Evolutionary conservation across 2,113 vertebrate genomes (phyloP).

Genomic region (Microtus oregoni): DNA sequence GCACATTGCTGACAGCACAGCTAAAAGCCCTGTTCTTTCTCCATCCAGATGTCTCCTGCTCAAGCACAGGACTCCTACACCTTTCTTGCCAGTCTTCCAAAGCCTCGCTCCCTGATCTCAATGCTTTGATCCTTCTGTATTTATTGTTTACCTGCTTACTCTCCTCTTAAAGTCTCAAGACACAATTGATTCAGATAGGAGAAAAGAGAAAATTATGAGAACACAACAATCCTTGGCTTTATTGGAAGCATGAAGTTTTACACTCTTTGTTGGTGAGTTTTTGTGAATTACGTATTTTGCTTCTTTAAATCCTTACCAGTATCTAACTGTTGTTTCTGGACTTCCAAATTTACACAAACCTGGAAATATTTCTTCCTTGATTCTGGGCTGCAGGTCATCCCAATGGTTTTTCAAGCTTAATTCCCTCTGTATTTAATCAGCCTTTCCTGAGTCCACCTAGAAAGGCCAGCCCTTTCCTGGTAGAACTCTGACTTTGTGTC

Average conservation of each 20-base stretch:
- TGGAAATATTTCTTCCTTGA: slow-evolving; percentile 16
- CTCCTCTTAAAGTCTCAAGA: slow-evolving; percentile 27
- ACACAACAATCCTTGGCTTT: neutral
- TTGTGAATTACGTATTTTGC: slow-evolving; percentile 16
- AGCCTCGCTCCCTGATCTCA: neutral
- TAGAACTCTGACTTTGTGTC: slow-evolving; percentile 29
- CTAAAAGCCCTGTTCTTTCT: neutral
- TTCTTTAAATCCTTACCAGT: neutral
- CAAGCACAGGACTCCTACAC: neutral
- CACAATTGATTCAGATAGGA: neutral
- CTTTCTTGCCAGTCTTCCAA: neutral
- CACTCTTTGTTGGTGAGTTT: neutral
- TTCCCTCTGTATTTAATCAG: slow-evolving; percentile 26
- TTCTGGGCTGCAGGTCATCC: neutral
- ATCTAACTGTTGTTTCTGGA: neutral
- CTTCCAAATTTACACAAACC: slow-evolving; percentile 45
- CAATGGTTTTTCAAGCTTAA: neutral
- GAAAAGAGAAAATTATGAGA: neutral
- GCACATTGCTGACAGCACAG: neutral
- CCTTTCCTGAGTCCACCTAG: neutral
- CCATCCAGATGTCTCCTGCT: neutral
- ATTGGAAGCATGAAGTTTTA: neutral
- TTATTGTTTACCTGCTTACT: neutral
- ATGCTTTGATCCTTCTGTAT: neutral
- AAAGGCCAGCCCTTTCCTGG: slow-evolving; percentile 27